Percentiles rank a stretch among this genome's conserved stretches.
Evolutionary conservation across 2,113 vertebrate species (phyloP).

Genomic region (Ictalurus punctatus): DNA sequence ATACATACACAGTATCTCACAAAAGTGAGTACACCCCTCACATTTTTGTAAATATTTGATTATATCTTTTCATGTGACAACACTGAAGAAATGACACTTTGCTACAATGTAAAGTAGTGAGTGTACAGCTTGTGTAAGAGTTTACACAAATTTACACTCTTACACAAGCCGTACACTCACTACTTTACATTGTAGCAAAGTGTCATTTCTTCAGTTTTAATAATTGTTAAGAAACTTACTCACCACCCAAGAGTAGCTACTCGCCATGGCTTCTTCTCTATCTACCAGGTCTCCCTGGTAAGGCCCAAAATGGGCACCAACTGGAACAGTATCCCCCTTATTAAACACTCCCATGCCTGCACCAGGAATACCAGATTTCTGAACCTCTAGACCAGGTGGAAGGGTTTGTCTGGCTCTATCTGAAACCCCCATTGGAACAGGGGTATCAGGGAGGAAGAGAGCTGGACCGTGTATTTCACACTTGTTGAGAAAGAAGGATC

Average conservation of each 20-base stretch:
- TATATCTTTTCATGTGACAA: too few species aligned
- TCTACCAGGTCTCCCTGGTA: conserved; percentile 11
- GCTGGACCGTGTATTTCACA: neutral
- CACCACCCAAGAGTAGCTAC: conserved; percentile 15
- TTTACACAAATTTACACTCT: too few species aligned
- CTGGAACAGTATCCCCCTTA: conserved; percentile 5
- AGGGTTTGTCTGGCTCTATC: conserved; percentile 17
- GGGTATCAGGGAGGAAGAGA: conserved; percentile 17
- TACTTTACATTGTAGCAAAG: too few species aligned
- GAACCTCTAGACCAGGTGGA: neutral
- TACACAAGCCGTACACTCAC: too few species aligned
- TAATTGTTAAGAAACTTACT: neutral
- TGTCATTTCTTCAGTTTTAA: too few species aligned
- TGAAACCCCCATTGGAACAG: neutral
- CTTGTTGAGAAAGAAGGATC: conserved; percentile 4
- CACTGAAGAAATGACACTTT: too few species aligned
- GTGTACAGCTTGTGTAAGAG: too few species aligned
- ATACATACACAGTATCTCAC: too few species aligned
- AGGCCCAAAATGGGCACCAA: conserved; percentile 4
- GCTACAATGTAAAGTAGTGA: too few species aligned
- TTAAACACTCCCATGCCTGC: conserved; percentile 8
- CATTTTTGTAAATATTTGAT: too few species aligned
- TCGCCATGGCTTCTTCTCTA: neutral
- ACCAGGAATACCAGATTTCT: neutral
- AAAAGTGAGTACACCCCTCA: too few species aligned